Evolutionary conservation across 2,888 invertebrate genomes (phyloP), one percentile per base, ranked within the genome.

Genomic region (Phyllotreta striolata): DNA sequence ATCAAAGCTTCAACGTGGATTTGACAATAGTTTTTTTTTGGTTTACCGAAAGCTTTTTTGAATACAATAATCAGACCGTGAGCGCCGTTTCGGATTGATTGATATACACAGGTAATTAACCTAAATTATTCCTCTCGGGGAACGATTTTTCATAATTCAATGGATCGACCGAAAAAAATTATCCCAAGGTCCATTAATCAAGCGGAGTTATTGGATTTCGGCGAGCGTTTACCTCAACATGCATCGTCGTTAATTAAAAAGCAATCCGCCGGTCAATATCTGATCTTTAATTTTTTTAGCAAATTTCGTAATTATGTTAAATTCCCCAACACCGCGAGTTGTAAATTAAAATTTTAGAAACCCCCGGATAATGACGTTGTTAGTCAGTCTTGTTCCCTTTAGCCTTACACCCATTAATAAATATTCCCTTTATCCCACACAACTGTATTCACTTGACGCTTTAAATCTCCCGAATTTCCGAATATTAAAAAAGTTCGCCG

Each of bases 61-160:
- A 24, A 52, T 52, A 12, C 9, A 8, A 13, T 10, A 8, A 52
- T 12, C 52, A 38, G 14, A 49, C 49, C 47, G 7, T 24, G 9
- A 4, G 1, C 12, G 37, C 51, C 37, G 10, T 39, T 52, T 52
- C 38, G 13, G 38, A 52, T 52, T 52, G 52, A 52, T 52, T 52
- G 52, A 52, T 52, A 39, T 52, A 6, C 39, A 38, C 13, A 52
- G 52, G 52, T 52, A 52, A 52, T 52, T 52, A 52, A 52, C 52
- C 52, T 38, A 52, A 52, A 52, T 52, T 52, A 52, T 52, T 52
- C 38, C 52, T 52, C 52, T 52, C 52, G 52, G 37, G 52, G n/a
- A 52, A 52, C 52, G 38, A 52, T 52, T 52, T 52, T 52, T 52
- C 52, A 52, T 52, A 52, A 38, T 52, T 52, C 52, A 52, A 52